Conservation (phyloP, 2,888 invertebrate species). For the Nineta flava region DNA sequence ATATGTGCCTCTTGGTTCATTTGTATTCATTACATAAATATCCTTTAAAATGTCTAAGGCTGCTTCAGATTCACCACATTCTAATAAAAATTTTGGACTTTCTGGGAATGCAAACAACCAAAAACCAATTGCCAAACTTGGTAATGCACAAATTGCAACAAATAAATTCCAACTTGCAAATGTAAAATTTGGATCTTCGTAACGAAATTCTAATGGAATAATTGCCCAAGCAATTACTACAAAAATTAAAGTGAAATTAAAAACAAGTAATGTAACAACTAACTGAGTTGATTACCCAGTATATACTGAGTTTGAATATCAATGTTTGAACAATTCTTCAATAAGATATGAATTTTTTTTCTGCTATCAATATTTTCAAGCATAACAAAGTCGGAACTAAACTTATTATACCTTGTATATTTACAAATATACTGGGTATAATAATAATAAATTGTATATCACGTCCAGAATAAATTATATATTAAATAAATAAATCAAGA, state of each 20-base stretch:
- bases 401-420: no score
- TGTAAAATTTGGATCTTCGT: constrained; percentile 39
- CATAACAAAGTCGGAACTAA: no score
- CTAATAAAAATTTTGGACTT: constrained; percentile 68
- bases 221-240: constrained; percentile 64
- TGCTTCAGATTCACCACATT: constrained; percentile 62
- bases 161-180: constrained; percentile 73
- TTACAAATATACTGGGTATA: no score
- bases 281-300: no score
- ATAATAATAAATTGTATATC: no score
- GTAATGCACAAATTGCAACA: constrained; percentile 56
- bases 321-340: no score
- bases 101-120: constrained; percentile 66
- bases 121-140: constrained; percentile 46
- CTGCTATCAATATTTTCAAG: no score
- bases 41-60: constrained; percentile 50
- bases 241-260: constrained; percentile 10
- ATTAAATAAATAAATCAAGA: no score
- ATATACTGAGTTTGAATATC: no score
- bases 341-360: no score
- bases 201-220: constrained; percentile 50
- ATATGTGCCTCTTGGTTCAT: constrained; percentile 49
- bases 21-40: constrained; percentile 57
- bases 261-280: no score
- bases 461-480: background rate